A percentile compares a stretch with the other conserved stretches of the same genome.
Evolutionary conservation across 2,888 invertebrate genomes (phyloP).

Genomic region (Chrysopilus asiliformis): DNA sequence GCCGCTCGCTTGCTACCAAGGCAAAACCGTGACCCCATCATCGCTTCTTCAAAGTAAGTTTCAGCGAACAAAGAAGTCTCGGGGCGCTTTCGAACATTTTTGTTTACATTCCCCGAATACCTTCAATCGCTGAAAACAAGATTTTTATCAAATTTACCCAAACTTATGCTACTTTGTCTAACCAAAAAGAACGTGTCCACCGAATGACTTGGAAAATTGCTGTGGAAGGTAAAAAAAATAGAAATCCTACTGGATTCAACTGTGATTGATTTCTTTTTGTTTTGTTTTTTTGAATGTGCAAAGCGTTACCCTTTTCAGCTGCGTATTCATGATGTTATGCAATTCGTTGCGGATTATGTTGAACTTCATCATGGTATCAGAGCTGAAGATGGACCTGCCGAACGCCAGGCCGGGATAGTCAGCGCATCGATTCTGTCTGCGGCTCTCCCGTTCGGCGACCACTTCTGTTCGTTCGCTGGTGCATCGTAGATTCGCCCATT

Average conservation of each 20-base stretch:
- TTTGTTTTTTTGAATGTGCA: too few species aligned
- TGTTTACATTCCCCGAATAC: too few species aligned
- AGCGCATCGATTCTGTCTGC: slow-evolving; percentile 62
- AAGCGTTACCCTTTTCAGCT: slow-evolving; percentile 76
- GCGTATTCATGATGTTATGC: slow-evolving; percentile 94
- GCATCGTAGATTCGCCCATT: slow-evolving; percentile 73
- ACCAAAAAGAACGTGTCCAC: too few species aligned
- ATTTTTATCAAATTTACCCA: too few species aligned
- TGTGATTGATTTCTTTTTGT: neutral
- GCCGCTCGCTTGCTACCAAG: too few species aligned
- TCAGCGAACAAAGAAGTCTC: too few species aligned
- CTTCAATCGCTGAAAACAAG: too few species aligned
- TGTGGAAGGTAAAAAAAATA: neutral
- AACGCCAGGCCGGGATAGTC: slow-evolving; percentile 89
- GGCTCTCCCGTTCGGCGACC: slow-evolving; percentile 68
- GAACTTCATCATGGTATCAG: slow-evolving; percentile 96
- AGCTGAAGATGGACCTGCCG: slow-evolving; percentile 84
- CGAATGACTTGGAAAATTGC: neutral
- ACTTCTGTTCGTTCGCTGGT: slow-evolving; percentile 82
- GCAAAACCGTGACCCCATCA: too few species aligned
- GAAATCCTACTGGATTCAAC: neutral
- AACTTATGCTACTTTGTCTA: too few species aligned
- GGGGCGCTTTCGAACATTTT: too few species aligned
- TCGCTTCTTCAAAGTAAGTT: too few species aligned
- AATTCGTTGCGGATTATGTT: slow-evolving; percentile 93